Evolutionary conservation across 2,888 invertebrate genomes (phyloP).

Genomic region (Dermolepida albohirtum): DNA sequence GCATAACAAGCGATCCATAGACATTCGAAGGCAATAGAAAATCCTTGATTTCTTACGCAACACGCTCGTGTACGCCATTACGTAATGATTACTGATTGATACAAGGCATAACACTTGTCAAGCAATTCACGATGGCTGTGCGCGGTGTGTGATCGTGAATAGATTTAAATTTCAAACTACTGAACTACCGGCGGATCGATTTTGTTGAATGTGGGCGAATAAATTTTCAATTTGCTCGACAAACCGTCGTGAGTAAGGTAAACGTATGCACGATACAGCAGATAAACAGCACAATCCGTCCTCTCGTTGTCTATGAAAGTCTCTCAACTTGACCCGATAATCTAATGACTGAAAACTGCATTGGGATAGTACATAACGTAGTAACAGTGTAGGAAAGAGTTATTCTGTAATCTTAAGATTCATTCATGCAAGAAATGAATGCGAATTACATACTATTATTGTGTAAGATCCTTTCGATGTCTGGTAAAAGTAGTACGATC

Average conservation of each 20-base stretch:
- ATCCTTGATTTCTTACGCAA: slow-evolving; percentile 29
- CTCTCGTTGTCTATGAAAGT: no score
- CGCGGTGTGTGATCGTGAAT: no score
- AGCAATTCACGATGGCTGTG: slow-evolving; percentile 3
- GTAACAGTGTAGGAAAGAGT: background rate
- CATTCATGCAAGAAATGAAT: slow-evolving; percentile 23
- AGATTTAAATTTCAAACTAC: no score
- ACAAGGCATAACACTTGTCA: slow-evolving; percentile 24
- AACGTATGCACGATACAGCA: no score
- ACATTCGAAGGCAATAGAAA: slow-evolving; percentile 22
- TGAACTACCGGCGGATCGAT: no score
- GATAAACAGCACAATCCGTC: no score
- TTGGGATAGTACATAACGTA: no score
- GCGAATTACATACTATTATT: slow-evolving; percentile 21
- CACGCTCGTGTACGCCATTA: slow-evolving; percentile 13
- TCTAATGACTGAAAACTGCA: no score
- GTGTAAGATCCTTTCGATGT: slow-evolving; percentile 21
- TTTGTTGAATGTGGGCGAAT: no score
- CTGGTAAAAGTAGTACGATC: slow-evolving; percentile 5
- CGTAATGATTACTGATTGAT: slow-evolving; percentile 21
- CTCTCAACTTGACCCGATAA: no score
- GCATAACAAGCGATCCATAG: slow-evolving; percentile 10
- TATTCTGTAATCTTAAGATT: slow-evolving; percentile 8
- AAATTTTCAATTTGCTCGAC: no score
- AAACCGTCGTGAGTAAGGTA: no score